Evolutionary conservation across 2,113 vertebrate genomes (phyloP).

Genomic region (Oriolus oriolus): DNA sequence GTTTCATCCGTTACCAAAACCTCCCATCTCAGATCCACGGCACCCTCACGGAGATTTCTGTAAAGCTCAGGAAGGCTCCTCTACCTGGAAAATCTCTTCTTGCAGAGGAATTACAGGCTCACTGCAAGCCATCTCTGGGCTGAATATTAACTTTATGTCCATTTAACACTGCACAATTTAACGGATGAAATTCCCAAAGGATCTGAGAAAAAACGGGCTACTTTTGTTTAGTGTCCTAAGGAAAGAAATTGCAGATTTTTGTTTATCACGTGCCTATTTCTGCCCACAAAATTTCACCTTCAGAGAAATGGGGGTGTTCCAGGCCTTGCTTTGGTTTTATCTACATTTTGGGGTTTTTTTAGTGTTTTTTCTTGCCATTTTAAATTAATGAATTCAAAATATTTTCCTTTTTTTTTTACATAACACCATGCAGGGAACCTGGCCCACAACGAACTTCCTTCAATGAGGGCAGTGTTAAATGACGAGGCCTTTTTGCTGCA

Average conservation of each 20-base stretch:
- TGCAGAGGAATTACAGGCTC: not conserved
- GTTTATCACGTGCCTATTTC: not conserved
- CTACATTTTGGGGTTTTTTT: rapidly evolving
- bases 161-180: conserved; percentile 50
- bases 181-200: conserved; percentile 48
- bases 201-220: not conserved
- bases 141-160: conserved; percentile 51
- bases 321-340: not conserved
- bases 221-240: conserved; percentile 22
- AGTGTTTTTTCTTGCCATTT: not conserved
- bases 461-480: not conserved
- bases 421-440: not conserved
- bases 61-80: not conserved
- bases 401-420: not conserved
- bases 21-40: not conserved
- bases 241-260: conserved; percentile 1
- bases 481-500: not conserved
- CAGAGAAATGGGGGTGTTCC: not conserved
- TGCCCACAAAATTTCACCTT: not conserved
- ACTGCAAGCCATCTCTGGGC: not conserved
- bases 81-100: not conserved
- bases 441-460: not conserved
- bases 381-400: not conserved
- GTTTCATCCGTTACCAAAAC: not conserved
- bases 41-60: not conserved